A percentile compares a stretch with the other conserved stretches of the same genome.
These are phyloP conservation scores for silkworm (Bombyx mori) DNA, from an alignment of 1,140 invertebrate species.

Conservation along the genomic window DNA sequence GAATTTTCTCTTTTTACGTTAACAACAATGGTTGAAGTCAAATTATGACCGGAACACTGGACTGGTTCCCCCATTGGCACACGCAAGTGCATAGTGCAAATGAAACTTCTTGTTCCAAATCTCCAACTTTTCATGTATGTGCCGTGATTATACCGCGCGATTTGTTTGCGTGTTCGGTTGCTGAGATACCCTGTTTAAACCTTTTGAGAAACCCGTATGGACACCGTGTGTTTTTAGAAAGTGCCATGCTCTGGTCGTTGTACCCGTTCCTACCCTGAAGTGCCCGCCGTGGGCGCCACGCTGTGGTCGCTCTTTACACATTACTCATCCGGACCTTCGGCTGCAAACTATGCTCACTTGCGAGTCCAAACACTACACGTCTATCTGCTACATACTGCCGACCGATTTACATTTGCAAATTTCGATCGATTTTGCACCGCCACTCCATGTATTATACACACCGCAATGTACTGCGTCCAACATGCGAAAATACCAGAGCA, in stretches of 20 bases:
- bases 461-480: slow-evolving; percentile 17
- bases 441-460: slow-evolving; percentile 49
- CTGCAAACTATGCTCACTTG: slow-evolving; percentile 44
- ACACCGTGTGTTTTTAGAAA: slow-evolving; percentile 52
- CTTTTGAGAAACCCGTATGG: slow-evolving; percentile 50
- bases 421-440: slow-evolving; percentile 72
- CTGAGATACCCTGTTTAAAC: slow-evolving; percentile 48
- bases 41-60: slow-evolving; percentile 51
- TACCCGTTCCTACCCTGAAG: slow-evolving; percentile 43
- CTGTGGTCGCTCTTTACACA: slow-evolving; percentile 20
- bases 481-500: not conserved
- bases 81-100: slow-evolving; percentile 66
- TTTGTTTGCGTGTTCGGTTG: slow-evolving; percentile 63
- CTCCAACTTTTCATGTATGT: slow-evolving; percentile 65
- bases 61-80: slow-evolving; percentile 65
- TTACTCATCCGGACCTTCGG: slow-evolving; percentile 28
- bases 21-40: slow-evolving; percentile 44
- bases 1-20: slow-evolving; percentile 62
- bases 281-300: slow-evolving; percentile 22
- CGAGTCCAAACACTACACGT: slow-evolving; percentile 32
- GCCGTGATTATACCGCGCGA: slow-evolving; percentile 54
- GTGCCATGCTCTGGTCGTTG: slow-evolving; percentile 67
- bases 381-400: slow-evolving; percentile 11
- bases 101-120: slow-evolving; percentile 72
- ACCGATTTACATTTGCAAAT: slow-evolving; percentile 38